phyloP scores from a whole-genome alignment of 2,888 invertebrate genomes.

The Rambutsinella grinnellia region DNA sequence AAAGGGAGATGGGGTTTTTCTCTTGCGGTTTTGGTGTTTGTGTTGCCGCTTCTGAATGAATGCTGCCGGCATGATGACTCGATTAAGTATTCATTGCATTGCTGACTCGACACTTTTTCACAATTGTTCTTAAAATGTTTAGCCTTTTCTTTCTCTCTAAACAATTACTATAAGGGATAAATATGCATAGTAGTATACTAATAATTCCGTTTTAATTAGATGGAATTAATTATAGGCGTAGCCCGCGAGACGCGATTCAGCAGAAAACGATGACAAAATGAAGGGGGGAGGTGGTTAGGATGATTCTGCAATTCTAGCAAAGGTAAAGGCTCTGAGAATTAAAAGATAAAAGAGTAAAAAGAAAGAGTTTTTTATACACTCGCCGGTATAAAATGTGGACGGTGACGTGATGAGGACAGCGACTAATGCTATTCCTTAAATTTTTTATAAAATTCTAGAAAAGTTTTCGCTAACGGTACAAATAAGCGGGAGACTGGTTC shows the following conservation, averaged over 20 bases:
- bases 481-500: no score
- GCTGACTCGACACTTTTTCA: constrained; percentile 24
- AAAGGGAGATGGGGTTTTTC: background rate
- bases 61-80: constrained; percentile 22
- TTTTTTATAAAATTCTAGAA: no score
- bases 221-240: constrained; percentile 37
- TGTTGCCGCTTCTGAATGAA: background rate
- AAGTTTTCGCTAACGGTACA: no score
- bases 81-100: constrained; percentile 32
- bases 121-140: no score
- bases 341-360: background rate
- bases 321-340: constrained; percentile 5
- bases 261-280: background rate
- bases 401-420: no score
- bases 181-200: background rate
- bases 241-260: background rate
- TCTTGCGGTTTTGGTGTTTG: background rate
- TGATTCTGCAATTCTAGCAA: background rate
- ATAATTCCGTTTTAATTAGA: constrained; percentile 36
- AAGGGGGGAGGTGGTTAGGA: background rate
- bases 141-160: no score
- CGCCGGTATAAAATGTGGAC: no score
- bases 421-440: no score
- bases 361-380: background rate
- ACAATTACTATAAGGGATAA: no score